Evolutionary conservation across 2,113 vertebrate species (phyloP), one percentile per base, ranked within the genome.

Genomic region (Planiliza haematocheilus): DNA sequence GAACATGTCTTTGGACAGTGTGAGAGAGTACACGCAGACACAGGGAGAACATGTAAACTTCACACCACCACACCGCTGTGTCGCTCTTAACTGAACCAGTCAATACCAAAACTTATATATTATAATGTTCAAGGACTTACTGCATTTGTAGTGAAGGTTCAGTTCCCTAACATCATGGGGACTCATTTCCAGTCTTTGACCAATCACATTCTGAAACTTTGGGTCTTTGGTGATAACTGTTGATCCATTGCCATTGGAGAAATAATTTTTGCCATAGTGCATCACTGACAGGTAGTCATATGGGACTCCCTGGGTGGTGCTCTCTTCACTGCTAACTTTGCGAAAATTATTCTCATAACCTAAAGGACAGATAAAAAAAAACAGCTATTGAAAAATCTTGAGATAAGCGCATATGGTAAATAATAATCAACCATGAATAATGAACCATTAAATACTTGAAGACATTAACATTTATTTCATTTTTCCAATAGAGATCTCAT

Each of bases 141-240:
- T 88, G 86, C 97, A 98, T 36, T 94, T 94, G 86, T 97, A 97
- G 1, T 57, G 88, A 4, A 36, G 58, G 48, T 89, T 87, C 21
- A 89, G 64, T 51, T 97, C 96, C 74, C 72, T 39, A 18, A 94
- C 85, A 63, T 98, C 96, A 4, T 74, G 92, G 42, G 93, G 90
- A 30, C 96, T 97, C 91, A 97, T 93, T 67, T 95, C 96, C 87
- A 94, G 87, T 1, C 92, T 42, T 70, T 98, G 96, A 10, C 96
- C 96, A 56, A 97, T 97, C 38, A 96, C 84, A 43, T 95, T 74
- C 60, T 90, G 90, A 69, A 95, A 97, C 1, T 89, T 82, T 0
- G 93, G 75, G 36, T 77, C 72, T 36, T 86, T 95, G 17, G 96
- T 97, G 20, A 95, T 0, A 4, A 97, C 95, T 10, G 97, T 97